A percentile compares a stretch with the other conserved stretches of the same genome.
Conservation (phyloP, 2,888 invertebrate genomes). For the Scaptomyza flava region DNA sequence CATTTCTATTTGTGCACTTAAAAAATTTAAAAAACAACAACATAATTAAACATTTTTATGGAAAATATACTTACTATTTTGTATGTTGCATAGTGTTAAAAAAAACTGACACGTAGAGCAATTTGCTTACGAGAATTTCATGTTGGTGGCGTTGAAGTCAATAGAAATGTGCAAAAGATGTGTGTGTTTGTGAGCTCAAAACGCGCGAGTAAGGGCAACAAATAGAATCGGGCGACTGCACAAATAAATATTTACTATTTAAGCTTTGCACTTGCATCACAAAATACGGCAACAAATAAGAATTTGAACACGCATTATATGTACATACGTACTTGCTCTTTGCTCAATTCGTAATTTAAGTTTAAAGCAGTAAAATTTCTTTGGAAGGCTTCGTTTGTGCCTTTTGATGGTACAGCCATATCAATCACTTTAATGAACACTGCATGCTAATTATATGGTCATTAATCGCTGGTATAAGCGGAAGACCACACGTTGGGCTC, state of each 20-base stretch:
- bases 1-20: no score
- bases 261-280: neutral
- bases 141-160: conserved; percentile 34
- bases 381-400: conserved; percentile 15
- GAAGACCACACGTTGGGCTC: conserved; percentile 29
- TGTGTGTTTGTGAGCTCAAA: conserved; percentile 21
- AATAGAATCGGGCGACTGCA: conserved; percentile 7
- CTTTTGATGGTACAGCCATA: conserved; percentile 35
- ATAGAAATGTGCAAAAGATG: conserved; percentile 62
- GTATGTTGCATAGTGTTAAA: conserved; percentile 22
- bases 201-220: conserved; percentile 2
- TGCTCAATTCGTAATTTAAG: neutral
- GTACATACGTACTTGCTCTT: neutral
- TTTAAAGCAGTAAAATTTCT: conserved; percentile 1
- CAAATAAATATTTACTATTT: neutral
- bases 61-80: no score
- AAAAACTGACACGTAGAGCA: conserved; percentile 4
- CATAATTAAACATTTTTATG: no score
- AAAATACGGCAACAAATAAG: neutral
- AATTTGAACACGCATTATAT: neutral
- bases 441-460: conserved; percentile 58
- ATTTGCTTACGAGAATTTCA: conserved; percentile 9
- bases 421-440: conserved; percentile 58
- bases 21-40: no score
- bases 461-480: conserved; percentile 49